Percentiles rank a stretch among this genome's conserved stretches.
These are phyloP conservation scores for Axea sp. DNA, from an alignment of 2,888 invertebrate genomes.

Conservation along the genomic window DNA sequence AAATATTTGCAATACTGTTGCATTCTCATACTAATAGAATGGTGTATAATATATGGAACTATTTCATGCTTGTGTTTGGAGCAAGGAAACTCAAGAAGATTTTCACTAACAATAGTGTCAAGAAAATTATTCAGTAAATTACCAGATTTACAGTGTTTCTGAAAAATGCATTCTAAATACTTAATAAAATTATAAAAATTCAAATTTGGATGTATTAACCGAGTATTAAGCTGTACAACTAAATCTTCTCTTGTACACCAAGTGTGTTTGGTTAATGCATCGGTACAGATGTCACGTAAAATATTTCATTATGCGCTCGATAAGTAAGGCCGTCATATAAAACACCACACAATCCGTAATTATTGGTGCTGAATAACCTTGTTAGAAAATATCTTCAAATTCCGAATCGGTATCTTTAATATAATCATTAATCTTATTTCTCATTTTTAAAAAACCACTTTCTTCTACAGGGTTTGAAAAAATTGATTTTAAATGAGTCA, in stretches of 20 bases:
- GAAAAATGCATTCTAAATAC: slow-evolving; percentile 11
- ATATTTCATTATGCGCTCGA: not conserved
- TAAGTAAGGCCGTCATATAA: not conserved
- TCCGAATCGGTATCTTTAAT: not conserved
- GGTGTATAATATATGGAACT: not conserved
- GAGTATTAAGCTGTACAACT: not conserved
- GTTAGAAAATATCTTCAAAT: not conserved
- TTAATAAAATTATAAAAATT: slow-evolving; percentile 6
- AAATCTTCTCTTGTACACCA: too few species aligned
- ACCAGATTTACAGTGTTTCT: not conserved
- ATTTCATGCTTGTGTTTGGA: not conserved
- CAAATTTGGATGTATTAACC: slow-evolving; percentile 1
- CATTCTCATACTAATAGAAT: not conserved
- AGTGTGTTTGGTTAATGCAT: not conserved
- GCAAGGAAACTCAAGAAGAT: not conserved
- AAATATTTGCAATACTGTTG: not conserved
- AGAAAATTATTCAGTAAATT: not conserved
- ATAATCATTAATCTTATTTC: not conserved
- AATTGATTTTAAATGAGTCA: not conserved
- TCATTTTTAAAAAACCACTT: not conserved
- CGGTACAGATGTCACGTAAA: not conserved
- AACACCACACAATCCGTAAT: not conserved
- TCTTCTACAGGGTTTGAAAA: not conserved
- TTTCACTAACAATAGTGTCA: not conserved
- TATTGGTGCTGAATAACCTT: not conserved